Base-by-base conservation (phyloP, 1,140 invertebrate species). In the Eriosoma lanigerum region DNA sequence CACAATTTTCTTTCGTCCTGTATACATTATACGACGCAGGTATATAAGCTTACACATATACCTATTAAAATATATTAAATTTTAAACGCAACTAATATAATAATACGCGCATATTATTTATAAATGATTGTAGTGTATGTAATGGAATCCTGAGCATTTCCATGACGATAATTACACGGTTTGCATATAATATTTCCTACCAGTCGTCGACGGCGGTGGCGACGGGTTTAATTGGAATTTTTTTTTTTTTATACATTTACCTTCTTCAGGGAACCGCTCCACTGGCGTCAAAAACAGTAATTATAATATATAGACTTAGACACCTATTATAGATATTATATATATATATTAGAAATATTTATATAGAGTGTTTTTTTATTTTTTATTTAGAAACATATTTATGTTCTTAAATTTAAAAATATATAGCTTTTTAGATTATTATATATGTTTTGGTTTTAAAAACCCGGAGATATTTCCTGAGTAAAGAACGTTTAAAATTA, bases 161-260 rank as follows among this genome's bases (percentile, higher is more conserved):
- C 24, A 72, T 29, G 48, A 72, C 26, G 44, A 54, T 73, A 73
- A 73, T 73, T 73, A 73, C 50, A 73, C 3, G n/a, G 70, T 73
- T 73, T 54, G 70, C 50, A 54, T 73, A 68, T 64, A 68, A 68
- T 68, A 68, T 48, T 68, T 48, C 44, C 21, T 48, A 68, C 38
- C 17, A 12, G 38, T 26, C n/a, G 60, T 17, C 29, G n/a, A 15
- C 29, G 19, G 64, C 70, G n/a, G 66, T n/a, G 46, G 38, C 44
- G 26, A 73, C 48, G 50, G 48, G 50, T 54, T 73, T 73, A 73
- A 73, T 73, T 73, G 70, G 70, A 73, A 70, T 73, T 73, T 68
- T 68, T 29, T 62, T 62, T 68, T 68, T 68, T 68, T 29, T 58
- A 2, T 68, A 48, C 66, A 38, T 68, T 48, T 48, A 21, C 15